Evolutionary conservation across 2,888 invertebrate genomes (phyloP), one percentile per base, ranked within the genome.

Genomic region (Athrips mouffetella): DNA sequence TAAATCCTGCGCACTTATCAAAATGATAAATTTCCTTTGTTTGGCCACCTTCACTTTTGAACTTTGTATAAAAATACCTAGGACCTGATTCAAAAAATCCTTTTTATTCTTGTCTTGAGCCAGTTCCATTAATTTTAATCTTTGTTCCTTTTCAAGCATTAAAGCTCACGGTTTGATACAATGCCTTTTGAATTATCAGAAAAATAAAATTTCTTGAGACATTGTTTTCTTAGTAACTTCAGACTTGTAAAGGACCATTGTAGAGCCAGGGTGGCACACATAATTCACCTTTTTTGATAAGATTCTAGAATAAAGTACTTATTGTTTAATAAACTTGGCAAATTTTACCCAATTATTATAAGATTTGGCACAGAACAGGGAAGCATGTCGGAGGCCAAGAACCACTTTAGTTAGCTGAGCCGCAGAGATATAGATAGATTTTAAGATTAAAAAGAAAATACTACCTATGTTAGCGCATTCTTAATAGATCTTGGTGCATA

Each of bases 31-130:
- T 40, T 8, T 16, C 6, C 25, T 40, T 25, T 23, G 40, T 25
- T 10, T 8, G 25, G 13, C 25, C n/a, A 37, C 35, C 40, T 25
- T 40, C 25, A 40, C 25, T 40, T 13, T 40, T 40, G 40, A 40
- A 40, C 40, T 40, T 40, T 15, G 15, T 23, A 23, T 40, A 25
- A 40, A 40, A 40, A 40, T 15, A 21, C 20, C n/a, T n/a, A 18
- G 11, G 16, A 15, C 35, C 15, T 35, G 18, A 18, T 6, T 21
- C 10, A n/a, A 18, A 31, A 31, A 11, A 21, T n/a, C n/a, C 21
- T 37, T 35, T 37, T 37, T 37, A 37, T 21, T 11, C 37, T 6
- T 21, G 37, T 37, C 21, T 37, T 2, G 21, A 21, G 3, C 21
- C 21, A 37, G 37, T 37, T 37, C 37, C 37, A 37, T 37, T 37